Evolutionary conservation across 2,888 invertebrate species (phyloP).

Genomic region (Drosophila trichaetosa): DNA sequence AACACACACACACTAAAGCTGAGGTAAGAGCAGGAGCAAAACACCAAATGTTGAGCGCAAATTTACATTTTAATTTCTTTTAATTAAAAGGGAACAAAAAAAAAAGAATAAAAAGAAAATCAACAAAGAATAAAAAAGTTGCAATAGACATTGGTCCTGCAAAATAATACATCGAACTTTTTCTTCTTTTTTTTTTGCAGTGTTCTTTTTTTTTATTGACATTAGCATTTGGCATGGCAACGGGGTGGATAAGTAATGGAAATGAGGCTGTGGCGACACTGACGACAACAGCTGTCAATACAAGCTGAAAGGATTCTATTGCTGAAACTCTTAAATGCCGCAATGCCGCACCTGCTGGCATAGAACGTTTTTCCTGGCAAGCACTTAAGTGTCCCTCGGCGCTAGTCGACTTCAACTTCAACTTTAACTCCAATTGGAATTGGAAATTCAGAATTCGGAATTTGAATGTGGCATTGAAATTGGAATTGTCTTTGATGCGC

Average conservation of each 20-base stretch:
- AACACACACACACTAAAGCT: constrained; percentile 2
- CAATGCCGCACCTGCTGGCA: constrained; percentile 34
- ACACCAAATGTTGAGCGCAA: constrained; percentile 45
- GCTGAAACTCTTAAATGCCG: constrained; percentile 42
- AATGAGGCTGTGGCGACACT: constrained; percentile 31
- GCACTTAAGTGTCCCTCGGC: constrained; percentile 40
- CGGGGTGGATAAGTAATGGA: constrained; percentile 57
- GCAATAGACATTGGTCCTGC: constrained; percentile 19
- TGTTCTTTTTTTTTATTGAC: constrained; percentile 39
- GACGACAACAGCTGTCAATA: constrained; percentile 64
- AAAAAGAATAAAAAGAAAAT: constrained; percentile 14
- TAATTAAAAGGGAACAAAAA: constrained; percentile 65
- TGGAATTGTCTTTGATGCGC: constrained; percentile 47
- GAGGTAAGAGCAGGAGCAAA: constrained; percentile 16
- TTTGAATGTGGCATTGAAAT: constrained; percentile 7
- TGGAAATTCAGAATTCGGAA: not conserved
- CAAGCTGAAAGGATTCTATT: constrained; percentile 51
- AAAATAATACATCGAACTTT: constrained; percentile 68
- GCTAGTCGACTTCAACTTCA: constrained; percentile 45
- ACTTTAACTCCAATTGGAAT: constrained; percentile 32
- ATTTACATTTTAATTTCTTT: constrained; percentile 80
- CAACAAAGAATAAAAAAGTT: constrained; percentile 16
- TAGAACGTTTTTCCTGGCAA: not conserved
- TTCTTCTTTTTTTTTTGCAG: constrained; percentile 1
- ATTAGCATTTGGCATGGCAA: constrained; percentile 66